Base-by-base conservation (phyloP, 1,140 invertebrate genomes). In the Potamilus streckersoni region DNA sequence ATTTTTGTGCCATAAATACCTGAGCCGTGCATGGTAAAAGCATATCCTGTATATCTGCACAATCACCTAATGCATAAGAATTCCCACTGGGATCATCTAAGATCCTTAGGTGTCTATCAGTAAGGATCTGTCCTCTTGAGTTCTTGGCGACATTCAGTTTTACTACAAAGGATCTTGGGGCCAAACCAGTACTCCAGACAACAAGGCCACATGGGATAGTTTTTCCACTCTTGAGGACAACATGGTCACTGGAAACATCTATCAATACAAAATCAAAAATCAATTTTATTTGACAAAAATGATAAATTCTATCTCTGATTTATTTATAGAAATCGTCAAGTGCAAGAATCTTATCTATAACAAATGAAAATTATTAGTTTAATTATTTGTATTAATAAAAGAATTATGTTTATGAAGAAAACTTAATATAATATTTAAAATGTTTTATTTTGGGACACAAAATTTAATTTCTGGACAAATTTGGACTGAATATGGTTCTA, bases 111-210 rank as follows among this genome's bases (percentile, higher is more conserved):
- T 81, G 79, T 27, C 80, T 55, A 75, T 89, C 84, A 20, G 84
- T 86, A 31, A 90, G 61, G 20, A 90, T 85, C 85, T 88, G 89
- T 66, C 89, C 90, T 69, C 80, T 79, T 64, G 78, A 81, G 76
- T 87, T 90, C 71, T 90, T 90, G 5, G 80, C 69, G 15, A 87
- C 75, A 69, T 85, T 71, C 63, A 91, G 69, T 12, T 59, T 20
- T 56, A 79, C 64, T 1, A 86, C 87, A 80, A 90, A 89, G 6
- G 78, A 70, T 61, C 83, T 78, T 16, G 89, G 90, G 27, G 89
- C 86, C 69, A 90, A 75, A 3, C 90, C 90, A 27, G 90, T 89
- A 69, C 89, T 90, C 90, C 90, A 91, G 3, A 91, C 90, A 69
- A 90, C 88, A 57, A 91, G 71, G 38, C 90, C 90, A 84, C 89